phyloP scores from a whole-genome alignment of 1,140 invertebrate species.

The Tetramorium parvispinum region DNA sequence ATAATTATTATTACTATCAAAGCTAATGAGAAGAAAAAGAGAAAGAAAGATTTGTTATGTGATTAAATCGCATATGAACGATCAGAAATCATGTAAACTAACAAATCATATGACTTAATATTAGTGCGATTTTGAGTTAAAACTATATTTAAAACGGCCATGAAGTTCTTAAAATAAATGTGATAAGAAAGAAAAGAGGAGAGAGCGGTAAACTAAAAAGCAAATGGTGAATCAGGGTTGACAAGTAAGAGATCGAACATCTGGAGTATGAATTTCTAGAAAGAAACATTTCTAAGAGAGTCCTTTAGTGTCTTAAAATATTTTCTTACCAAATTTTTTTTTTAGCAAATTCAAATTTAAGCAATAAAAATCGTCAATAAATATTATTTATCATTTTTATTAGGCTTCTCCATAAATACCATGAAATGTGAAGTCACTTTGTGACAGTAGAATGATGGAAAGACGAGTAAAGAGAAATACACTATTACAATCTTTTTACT shows the following conservation, averaged over 20 bases:
- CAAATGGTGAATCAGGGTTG: conserved; percentile 24
- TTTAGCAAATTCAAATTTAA: neutral
- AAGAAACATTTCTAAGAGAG: neutral
- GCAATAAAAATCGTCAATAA: neutral
- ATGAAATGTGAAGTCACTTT: neutral
- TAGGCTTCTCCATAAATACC: neutral
- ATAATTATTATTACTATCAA: neutral
- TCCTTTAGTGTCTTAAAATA: neutral
- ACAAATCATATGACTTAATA: neutral
- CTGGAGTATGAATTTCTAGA: neutral
- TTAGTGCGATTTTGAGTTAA: conserved; percentile 18
- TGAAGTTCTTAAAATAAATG: conserved; percentile 45
- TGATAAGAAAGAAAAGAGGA: conserved; percentile 28
- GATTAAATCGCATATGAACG: neutral
- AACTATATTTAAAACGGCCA: neutral
- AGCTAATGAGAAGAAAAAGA: conserved; percentile 27
- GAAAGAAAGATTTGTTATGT: conserved; percentile 5
- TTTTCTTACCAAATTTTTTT: neutral
- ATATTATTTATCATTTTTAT: neutral
- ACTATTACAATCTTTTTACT: conserved; percentile 57
- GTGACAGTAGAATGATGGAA: conserved; percentile 18
- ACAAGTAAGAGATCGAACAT: conserved; percentile 32
- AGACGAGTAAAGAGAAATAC: conserved; percentile 48
- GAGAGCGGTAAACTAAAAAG: neutral
- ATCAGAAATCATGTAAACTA: neutral